Base-by-base conservation (phyloP, 2,888 invertebrate genomes). In the Dione vanillae region DNA sequence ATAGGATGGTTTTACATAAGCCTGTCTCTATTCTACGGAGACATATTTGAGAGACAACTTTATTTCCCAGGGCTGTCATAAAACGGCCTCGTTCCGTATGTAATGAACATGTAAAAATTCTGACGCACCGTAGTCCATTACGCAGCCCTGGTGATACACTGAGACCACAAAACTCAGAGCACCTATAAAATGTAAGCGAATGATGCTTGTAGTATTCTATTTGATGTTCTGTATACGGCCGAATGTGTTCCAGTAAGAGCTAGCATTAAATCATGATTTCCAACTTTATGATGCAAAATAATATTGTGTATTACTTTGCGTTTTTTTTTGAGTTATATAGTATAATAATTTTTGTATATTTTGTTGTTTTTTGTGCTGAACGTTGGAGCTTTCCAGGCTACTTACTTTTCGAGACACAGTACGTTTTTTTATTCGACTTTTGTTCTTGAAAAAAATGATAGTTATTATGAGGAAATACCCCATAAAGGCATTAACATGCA, bases 1-100 rank as follows among this genome's bases (percentile, higher is more conserved):
- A 68, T 58, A 69, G 37, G 40, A 43, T 45, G 56, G 19, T 59
- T 65, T 67, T 52, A 58, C 47, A 54, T 43, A 45, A 49, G 64
- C 49, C 58, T 54, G 16, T 65, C 59, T 56, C 40, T 51, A 49
- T 51, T 51, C 66, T 49, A 52, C 52, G n/a, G 70, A 74, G 67
- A 70, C 80, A 76, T 84, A 84, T 71, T 69, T 69, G 43, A 59
- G 66, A 67, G 56, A 19, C 20, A 85, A 82, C 81, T 83, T 80
- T 83, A 82, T 84, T 85, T 85, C 85, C 83, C 81, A 75, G 77
- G 83, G 80, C 82, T 77, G 75, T 82, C 81, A 84, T 88, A 85
- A 87, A 87, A 82, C 75, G 78, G 74, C 77, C 79, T 76, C 77
- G 77, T 79, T 81, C 27, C 80, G 84, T 85, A 83, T 83, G 82